These are phyloP conservation scores for Pedionomus torquatus DNA, from an alignment of 2,113 vertebrate species.

Conservation along the genomic window DNA sequence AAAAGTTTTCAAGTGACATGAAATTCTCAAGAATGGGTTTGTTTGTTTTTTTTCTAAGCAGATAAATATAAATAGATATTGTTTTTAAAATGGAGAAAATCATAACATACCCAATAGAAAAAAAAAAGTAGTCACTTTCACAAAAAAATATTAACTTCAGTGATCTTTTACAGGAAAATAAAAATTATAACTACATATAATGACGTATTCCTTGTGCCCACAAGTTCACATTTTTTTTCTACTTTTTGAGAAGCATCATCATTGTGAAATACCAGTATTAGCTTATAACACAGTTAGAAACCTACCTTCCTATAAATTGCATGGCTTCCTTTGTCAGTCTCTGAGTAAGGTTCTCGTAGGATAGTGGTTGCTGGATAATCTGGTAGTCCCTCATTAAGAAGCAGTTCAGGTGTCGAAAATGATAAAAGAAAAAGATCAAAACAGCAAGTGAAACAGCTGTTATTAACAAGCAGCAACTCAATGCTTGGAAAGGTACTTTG, in stretches of 20 bases:
- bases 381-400: conserved; percentile 81
- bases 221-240: neutral
- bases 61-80: neutral
- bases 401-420: conserved; percentile 84
- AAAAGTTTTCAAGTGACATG: neutral
- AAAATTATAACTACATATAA: accelerated
- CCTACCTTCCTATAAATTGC: conserved; percentile 81
- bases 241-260: neutral
- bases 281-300: neutral
- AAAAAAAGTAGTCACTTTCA: neutral
- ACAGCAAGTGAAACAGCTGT: neutral
- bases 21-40: neutral
- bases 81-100: neutral
- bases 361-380: conserved; percentile 83
- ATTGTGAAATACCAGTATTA: neutral
- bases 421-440: conserved; percentile 60
- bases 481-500: neutral
- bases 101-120: neutral
- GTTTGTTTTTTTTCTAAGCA: neutral
- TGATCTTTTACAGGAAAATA: neutral
- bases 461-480: conserved; percentile 36
- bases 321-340: conserved; percentile 80
- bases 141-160: neutral
- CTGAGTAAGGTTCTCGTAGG: conserved; percentile 82
- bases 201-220: neutral